phyloP scores from a whole-genome alignment of 2,888 invertebrate species.

The Hydriomena furcata region DNA sequence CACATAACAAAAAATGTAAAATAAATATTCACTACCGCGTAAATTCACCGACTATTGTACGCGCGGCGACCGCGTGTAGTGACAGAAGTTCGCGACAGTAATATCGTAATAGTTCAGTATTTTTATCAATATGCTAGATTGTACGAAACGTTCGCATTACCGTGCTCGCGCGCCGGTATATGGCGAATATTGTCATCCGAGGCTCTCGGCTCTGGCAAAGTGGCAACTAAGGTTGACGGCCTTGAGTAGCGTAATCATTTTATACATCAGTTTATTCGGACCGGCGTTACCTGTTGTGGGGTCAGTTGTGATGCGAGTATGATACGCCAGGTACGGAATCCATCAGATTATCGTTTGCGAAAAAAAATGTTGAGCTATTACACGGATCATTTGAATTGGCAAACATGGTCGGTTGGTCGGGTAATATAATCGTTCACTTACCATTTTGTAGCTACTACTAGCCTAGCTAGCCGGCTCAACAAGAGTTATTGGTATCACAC shows the following conservation, averaged over 20 bases:
- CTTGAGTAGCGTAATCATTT: slow-evolving; percentile 55
- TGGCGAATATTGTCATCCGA: slow-evolving; percentile 71
- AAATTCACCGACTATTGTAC: slow-evolving; percentile 7
- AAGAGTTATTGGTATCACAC: too few species aligned
- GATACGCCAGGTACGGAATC: slow-evolving; percentile 3
- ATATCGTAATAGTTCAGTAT: not conserved
- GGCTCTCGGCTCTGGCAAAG: slow-evolving; percentile 24
- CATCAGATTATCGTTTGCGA: not conserved
- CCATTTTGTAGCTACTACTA: too few species aligned
- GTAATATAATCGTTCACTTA: too few species aligned
- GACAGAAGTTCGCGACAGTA: slow-evolving; percentile 35
- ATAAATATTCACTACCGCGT: not conserved
- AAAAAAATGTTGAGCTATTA: not conserved
- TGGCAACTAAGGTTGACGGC: slow-evolving; percentile 55
- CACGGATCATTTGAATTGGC: too few species aligned
- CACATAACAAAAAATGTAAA: slow-evolving; percentile 5
- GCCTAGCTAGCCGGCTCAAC: too few species aligned
- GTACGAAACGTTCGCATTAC: slow-evolving; percentile 4
- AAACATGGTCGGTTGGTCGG: too few species aligned
- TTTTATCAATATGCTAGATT: slow-evolving; percentile 16
- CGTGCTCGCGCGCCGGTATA: slow-evolving; percentile 50
- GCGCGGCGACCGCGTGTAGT: slow-evolving; percentile 22
- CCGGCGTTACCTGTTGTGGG: slow-evolving; percentile 51
- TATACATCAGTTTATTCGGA: slow-evolving; percentile 36
- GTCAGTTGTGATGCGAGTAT: slow-evolving; percentile 35